These are phyloP conservation scores for Camponotus vicinus DNA, from an alignment of 1,140 invertebrate species.

Conservation along the genomic window DNA sequence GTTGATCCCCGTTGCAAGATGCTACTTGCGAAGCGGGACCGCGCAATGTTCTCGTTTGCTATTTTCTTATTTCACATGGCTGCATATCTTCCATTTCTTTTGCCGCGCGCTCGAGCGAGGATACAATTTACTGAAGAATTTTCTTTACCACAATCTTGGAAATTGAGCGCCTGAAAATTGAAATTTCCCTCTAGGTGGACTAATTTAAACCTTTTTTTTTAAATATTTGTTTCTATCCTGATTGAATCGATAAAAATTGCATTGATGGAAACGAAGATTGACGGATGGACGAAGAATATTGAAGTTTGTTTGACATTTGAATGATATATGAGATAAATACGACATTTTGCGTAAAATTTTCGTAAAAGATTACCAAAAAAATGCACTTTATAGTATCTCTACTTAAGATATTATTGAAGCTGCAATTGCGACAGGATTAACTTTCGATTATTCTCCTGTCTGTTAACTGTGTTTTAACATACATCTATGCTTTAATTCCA, in stretches of 20 bases:
- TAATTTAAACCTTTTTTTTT: not conserved
- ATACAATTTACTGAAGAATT: slow-evolving; percentile 12
- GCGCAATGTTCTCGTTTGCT: slow-evolving; percentile 14
- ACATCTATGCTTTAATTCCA: slow-evolving; percentile 12
- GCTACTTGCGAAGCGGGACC: slow-evolving; percentile 47
- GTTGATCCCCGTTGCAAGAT: slow-evolving; percentile 12
- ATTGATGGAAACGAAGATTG: not conserved
- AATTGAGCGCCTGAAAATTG: slow-evolving; percentile 9
- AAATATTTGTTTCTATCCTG: not conserved
- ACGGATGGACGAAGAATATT: not conserved
- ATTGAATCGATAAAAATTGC: not conserved
- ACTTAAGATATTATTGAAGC: not conserved
- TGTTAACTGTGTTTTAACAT: slow-evolving; percentile 23
- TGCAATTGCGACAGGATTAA: not conserved
- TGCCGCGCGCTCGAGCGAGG: not conserved
- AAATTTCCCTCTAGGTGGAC: not conserved
- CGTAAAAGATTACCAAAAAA: not conserved
- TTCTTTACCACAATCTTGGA: not conserved
- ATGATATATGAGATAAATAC: not conserved
- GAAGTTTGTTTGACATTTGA: not conserved
- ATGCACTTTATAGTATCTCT: not conserved
- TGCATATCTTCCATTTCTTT: slow-evolving; percentile 7
- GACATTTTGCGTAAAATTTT: not conserved
- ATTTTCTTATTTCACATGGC: slow-evolving; percentile 12
- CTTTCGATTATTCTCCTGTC: not conserved